phyloP scores from a whole-genome alignment of 2,888 invertebrate species.

The Steinernema hermaphroditum region DNA sequence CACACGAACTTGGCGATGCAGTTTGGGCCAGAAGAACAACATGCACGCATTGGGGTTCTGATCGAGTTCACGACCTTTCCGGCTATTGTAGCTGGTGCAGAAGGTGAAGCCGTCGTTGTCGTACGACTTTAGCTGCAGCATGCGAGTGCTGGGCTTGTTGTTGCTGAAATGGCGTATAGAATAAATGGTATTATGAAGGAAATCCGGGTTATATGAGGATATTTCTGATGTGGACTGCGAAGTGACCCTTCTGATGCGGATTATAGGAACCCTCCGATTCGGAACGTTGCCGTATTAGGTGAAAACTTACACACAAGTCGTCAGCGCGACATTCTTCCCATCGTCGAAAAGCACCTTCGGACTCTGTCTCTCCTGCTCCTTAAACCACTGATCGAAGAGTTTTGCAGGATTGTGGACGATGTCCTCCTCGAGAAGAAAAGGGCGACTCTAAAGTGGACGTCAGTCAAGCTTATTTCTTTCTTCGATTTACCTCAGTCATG shows the following conservation, averaged over 20 bases:
- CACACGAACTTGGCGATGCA: slow-evolving; percentile 70
- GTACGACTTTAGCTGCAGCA: slow-evolving; percentile 83
- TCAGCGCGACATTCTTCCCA: slow-evolving; percentile 30
- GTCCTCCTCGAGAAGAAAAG: slow-evolving; percentile 27
- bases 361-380: slow-evolving; percentile 1
- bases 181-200: no score
- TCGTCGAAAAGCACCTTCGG: slow-evolving; percentile 32
- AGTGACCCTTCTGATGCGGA: no score
- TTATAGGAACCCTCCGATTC: no score
- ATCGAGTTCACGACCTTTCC: slow-evolving; percentile 84
- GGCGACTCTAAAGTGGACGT: not conserved
- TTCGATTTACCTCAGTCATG: no score
- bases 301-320: slow-evolving; percentile 33
- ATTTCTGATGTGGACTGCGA: no score
- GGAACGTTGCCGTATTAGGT: no score
- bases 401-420: slow-evolving; percentile 29
- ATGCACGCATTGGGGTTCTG: slow-evolving; percentile 74
- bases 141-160: slow-evolving; percentile 80
- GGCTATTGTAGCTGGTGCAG: slow-evolving; percentile 89
- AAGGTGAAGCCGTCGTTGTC: slow-evolving; percentile 83
- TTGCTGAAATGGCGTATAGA: slow-evolving; percentile 62
- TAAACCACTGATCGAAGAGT: slow-evolving; percentile 35
- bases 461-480: no score
- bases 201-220: no score
- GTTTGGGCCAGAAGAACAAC: slow-evolving; percentile 71